Base-by-base conservation (phyloP, 2,888 invertebrate species). In the Onchidella celtica region DNA sequence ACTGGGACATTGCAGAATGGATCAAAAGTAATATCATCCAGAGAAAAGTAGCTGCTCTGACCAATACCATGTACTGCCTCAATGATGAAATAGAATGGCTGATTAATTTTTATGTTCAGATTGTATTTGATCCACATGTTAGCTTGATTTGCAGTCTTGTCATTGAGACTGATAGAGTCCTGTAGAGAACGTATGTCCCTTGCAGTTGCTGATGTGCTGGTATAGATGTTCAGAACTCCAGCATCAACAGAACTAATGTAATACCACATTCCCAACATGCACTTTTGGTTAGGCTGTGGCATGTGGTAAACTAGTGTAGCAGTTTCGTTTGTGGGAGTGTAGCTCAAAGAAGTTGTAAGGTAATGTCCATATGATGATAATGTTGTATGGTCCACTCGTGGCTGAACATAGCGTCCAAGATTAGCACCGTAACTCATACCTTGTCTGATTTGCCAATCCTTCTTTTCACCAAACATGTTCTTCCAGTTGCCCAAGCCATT, bases 1-100 rank as follows among this genome's bases (percentile, higher is more conserved):
- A 84, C 66, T 11, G 86, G 85, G 11, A 84, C 65, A 24, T 86
- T 87, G 87, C 92, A 92, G 2, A 87, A 89, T 38, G 91, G 90
- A 6, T 90, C 90, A 59, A 92, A 90, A 27, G 88, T 87, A 14
- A 91, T 74, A 82, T 92, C 92, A 86, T 92, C 92, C 72, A 92
- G 88, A n/a, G 91, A 89, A 66, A 92, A 88, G 81, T 91, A 90
- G 47, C 90, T 89, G 63, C 79, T 74, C 77, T 86, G 87, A 57
- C 90, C 89, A 27, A 86, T 83, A 34, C 92, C 91, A 57, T 90
- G 85, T 1, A 88, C 87, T 21, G 89, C 92, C 80, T 92, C 91
- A 55, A 93, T 88, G 36, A 91, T 88, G 6, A 92, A 83, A 85
- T 92, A 88, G 87, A 88, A 89, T 9, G 85, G 82, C 29, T 83